Evolutionary conservation across 2,797 vertebrate genomes (phyloP).

Genomic region (Diplodus sargus): DNA sequence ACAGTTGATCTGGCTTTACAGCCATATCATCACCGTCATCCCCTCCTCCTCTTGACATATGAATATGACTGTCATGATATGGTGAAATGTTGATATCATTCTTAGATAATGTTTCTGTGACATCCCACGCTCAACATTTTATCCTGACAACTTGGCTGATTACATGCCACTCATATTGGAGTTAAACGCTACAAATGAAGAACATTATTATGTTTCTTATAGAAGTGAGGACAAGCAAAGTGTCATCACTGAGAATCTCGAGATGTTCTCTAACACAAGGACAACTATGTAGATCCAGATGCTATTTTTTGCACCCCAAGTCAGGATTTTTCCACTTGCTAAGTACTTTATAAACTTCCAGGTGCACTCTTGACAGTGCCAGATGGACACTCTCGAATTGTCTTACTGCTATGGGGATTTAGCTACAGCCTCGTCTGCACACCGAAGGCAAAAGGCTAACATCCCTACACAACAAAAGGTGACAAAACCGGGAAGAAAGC

Average conservation of each 20-base stretch:
- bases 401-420: background rate
- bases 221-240: slow-evolving; percentile 1
- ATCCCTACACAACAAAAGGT: slow-evolving; percentile 23
- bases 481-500: slow-evolving; percentile 11
- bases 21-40: no score
- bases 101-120: no score
- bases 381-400: slow-evolving; percentile 44
- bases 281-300: background rate
- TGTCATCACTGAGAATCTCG: background rate
- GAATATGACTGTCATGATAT: no score
- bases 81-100: no score
- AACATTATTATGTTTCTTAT: slow-evolving; percentile 2
- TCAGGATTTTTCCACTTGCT: background rate
- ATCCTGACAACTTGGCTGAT: background rate
- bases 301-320: slow-evolving; percentile 57
- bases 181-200: slow-evolving; percentile 8
- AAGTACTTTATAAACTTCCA: slow-evolving; percentile 54
- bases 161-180: background rate
- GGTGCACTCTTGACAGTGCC: slow-evolving; percentile 40
- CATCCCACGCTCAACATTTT: background rate
- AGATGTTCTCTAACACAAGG: slow-evolving; percentile 16
- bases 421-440: slow-evolving; percentile 1
- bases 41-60: no score
- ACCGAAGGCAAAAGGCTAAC: slow-evolving; percentile 10
- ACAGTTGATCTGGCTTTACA: no score